These are phyloP conservation scores for Rhombomys opimus DNA, from an alignment of 2,113 vertebrate genomes.

Conservation along the genomic window DNA sequence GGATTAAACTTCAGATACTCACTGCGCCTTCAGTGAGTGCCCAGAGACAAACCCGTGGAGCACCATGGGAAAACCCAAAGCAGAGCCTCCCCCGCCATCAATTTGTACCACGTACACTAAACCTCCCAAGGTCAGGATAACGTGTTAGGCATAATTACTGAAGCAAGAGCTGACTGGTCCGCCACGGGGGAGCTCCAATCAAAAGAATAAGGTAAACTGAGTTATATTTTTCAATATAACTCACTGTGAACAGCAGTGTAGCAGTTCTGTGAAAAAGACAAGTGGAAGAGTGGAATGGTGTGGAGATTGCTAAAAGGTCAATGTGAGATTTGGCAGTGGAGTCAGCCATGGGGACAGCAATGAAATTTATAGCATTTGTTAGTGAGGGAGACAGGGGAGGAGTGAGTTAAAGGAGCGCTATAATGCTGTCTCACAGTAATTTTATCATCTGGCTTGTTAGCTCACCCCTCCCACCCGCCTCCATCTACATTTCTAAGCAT, in stretches of 20 bases:
- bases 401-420: neutral
- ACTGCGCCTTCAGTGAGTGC: neutral
- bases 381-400: neutral
- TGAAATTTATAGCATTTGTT: neutral
- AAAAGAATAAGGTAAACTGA: neutral
- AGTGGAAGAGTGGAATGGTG: neutral
- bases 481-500: constrained; percentile 40
- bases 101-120: neutral
- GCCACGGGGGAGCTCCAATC: neutral
- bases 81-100: neutral
- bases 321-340: neutral
- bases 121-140: neutral
- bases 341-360: accelerated
- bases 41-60: neutral
- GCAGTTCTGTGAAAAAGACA: neutral
- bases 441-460: constrained; percentile 23
- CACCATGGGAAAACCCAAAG: neutral
- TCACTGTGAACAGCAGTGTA: neutral
- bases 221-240: neutral
- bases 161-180: neutral
- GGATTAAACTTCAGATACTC: neutral
- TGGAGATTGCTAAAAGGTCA: neutral
- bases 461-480: neutral
- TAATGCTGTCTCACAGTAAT: neutral
- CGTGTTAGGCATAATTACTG: neutral